These are phyloP conservation scores for Lepidocolaptes lacrymiger DNA, from an alignment of 2,797 vertebrate genomes.

Conservation along the genomic window DNA sequence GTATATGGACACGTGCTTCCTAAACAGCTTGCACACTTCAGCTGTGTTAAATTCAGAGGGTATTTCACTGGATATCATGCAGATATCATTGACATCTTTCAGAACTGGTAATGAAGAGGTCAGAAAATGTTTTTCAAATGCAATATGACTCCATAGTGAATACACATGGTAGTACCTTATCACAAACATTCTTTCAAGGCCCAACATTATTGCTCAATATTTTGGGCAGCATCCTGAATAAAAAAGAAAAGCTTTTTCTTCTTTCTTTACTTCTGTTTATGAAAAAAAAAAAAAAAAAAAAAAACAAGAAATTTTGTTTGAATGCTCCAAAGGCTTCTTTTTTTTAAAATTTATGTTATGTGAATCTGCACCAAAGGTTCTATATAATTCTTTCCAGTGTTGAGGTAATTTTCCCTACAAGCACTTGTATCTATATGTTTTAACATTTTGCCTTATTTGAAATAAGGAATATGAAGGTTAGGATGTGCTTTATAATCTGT, in stretches of 20 bases:
- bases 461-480: not conserved
- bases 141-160: not conserved
- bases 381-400: not conserved
- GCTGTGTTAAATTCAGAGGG: not conserved
- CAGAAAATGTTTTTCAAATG: not conserved
- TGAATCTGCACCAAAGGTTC: not conserved
- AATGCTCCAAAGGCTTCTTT: not conserved
- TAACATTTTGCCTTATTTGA: not conserved
- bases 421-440: not conserved
- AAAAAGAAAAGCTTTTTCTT: not conserved
- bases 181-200: not conserved
- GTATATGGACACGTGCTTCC: fast-evolving
- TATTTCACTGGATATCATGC: not conserved
- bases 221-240: not conserved
- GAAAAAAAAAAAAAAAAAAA: not conserved
- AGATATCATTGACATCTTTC: not conserved
- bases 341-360: not conserved
- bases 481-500: not conserved
- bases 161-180: not conserved
- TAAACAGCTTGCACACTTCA: not conserved
- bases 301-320: not conserved
- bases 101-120: not conserved
- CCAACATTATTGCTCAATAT: not conserved
- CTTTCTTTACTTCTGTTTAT: not conserved
- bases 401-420: not conserved